phyloP scores from a whole-genome alignment of 2,888 invertebrate genomes.

The Athalia circularis region DNA sequence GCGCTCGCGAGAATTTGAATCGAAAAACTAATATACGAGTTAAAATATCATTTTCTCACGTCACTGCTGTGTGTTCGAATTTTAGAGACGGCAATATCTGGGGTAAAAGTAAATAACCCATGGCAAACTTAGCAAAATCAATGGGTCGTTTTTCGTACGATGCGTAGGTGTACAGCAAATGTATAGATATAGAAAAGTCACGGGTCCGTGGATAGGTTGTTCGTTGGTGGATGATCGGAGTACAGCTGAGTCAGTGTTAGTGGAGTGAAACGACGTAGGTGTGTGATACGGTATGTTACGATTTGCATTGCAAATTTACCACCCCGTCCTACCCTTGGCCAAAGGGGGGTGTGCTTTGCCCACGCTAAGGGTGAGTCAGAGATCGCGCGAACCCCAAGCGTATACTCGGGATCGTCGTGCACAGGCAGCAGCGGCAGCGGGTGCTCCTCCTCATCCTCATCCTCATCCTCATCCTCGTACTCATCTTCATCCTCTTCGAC shows the following conservation, averaged over 20 bases:
- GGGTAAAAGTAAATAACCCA: too few species aligned
- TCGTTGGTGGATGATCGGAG: constrained; percentile 10
- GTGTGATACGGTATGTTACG: constrained; percentile 66
- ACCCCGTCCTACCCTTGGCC: constrained; percentile 55
- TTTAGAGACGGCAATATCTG: too few species aligned
- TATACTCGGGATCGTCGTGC: constrained; percentile 45
- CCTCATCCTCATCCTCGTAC: constrained; percentile 32
- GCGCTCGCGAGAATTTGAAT: too few species aligned
- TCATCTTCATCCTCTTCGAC: constrained; percentile 46
- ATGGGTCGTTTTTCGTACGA: too few species aligned
- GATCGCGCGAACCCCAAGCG: constrained; percentile 45
- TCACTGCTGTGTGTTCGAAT: too few species aligned
- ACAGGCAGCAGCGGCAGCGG: too few species aligned
- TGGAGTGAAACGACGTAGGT: constrained; percentile 32
- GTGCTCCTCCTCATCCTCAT: constrained; percentile 33
- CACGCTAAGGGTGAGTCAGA: constrained; percentile 45
- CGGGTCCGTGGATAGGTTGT: constrained; percentile 26
- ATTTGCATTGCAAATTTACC: constrained; percentile 71
- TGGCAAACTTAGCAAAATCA: too few species aligned
- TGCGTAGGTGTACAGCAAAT: too few species aligned
- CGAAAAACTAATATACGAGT: too few species aligned
- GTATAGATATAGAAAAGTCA: not conserved
- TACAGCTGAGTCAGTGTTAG: constrained; percentile 14
- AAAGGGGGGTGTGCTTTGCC: constrained; percentile 54
- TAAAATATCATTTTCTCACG: too few species aligned